Evolutionary conservation across 2,113 vertebrate species (phyloP), one percentile per base, ranked within the genome.

Genomic region (Pollachius pollachius): DNA sequence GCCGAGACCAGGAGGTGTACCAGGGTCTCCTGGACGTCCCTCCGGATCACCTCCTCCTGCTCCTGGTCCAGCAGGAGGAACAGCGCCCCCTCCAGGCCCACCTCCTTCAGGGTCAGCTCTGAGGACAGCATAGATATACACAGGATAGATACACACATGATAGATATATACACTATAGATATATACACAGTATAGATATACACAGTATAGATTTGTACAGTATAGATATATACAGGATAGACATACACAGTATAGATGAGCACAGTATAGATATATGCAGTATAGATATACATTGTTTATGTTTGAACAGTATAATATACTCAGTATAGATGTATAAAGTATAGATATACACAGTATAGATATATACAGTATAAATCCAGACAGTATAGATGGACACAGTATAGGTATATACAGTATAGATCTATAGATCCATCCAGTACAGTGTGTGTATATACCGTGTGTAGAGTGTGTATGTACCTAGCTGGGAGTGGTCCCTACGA

Each of bases 41-140:
- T 89, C 82, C 92, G 91, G 57, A 98, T 85, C 37, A 77, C 91
- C 4, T 81, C 84, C 82, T 98, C 96, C n/a, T 90, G 86, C 78
- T 98, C 96, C 67, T 89, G 93, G 88, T 98, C 97, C 84, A 98
- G 73, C 81, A 98, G 88, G 71, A 87, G 84, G 84, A 98, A 90
- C 81, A 98, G 90, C 52, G 94, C 94, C 23, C 96, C 97, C 81
- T 98, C 96, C 75, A 98, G 91, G 71, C 96, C 96, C 63, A 94
- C 90, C 88, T 98, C 95, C 88, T 94, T 94, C 80, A 98, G 93
- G 75, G 95, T 94, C 72, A 94, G 85, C 82, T 94, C 96, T 98
- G 91, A 19, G 4, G 4, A 34, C 30, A 34, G 30, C 15, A n/a
- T 15, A n/a, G 54, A 57, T 57, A 16, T 57, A 57, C 4, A n/a